Evolutionary conservation across 2,113 vertebrate genomes (phyloP), one percentile per base, ranked within the genome.

Genomic region (Syrrhaptes paradoxus): DNA sequence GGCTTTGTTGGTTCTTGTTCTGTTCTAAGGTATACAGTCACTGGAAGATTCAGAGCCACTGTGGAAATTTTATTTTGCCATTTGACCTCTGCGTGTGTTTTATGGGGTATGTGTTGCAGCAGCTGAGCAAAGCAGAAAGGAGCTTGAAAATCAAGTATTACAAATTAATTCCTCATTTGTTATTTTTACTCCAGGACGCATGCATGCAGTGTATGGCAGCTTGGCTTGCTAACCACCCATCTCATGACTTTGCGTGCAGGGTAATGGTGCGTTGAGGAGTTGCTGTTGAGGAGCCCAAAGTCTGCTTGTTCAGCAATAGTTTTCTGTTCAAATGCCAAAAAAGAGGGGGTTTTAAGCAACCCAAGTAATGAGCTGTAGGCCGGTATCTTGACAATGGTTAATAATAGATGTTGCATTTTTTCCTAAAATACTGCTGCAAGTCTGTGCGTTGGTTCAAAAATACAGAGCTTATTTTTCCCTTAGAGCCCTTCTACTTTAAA

Each of bases 361-460:
- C 76, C 88, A 73, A 93, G 94, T 91, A 95, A 61, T 61, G 86
- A 90, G 92, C 86, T 92, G 90, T 95, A 34, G 95, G 95, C 87
- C 4, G 68, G 75, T 91, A 84, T 90, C 90, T 95, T 96, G 91
- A 96, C 93, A 90, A 62, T 95, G 90, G 92, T 86, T 96, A 92
- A 94, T 93, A 96, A 96, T 95, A 93, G 96, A 89, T 28, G 55
- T 38, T 6, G 48, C 85, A 49, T 96, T 91, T 96, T 91, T 84
- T 84, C 87, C 87, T 86, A 71, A 92, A 96, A 85, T 93, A 86
- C 61, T 74, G 51, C 85, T 93, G 78, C 51, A 93, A 85, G 91
- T 96, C 93, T 79, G 51, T 20, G 24, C 55, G 59, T 63, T 80
- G 72, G 67, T 84, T 96, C 95, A 90, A 48, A 96, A 96, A 92